phyloP scores from a whole-genome alignment of 2,113 vertebrate species.

The Rhizomys pruinosus region DNA sequence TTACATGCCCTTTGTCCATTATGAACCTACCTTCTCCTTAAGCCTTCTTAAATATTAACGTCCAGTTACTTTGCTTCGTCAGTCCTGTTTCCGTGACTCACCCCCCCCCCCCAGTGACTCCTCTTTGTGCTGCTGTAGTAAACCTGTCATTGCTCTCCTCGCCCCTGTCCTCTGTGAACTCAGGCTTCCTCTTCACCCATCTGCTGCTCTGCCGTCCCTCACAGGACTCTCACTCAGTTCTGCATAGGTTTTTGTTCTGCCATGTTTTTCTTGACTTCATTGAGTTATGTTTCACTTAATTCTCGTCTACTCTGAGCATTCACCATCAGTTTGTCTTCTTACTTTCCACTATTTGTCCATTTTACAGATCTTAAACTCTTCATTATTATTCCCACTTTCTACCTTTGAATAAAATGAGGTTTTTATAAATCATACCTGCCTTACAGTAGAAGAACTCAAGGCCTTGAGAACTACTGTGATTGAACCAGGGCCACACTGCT shows the following conservation, averaged over 20 bases:
- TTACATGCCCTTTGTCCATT: background rate
- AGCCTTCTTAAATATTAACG: background rate
- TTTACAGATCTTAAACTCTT: background rate
- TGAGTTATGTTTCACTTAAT: background rate
- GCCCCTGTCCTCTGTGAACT: background rate
- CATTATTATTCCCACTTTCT: background rate
- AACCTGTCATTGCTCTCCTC: background rate
- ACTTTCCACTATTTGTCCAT: background rate
- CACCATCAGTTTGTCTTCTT: background rate
- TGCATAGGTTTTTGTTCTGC: background rate
- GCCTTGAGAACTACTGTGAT: background rate
- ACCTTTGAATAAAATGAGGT: background rate
- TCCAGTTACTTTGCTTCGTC: background rate
- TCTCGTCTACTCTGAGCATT: background rate
- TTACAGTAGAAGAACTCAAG: background rate
- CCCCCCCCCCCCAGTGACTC: background rate
- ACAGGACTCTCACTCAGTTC: background rate
- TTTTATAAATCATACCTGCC: background rate
- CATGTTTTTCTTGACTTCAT: background rate
- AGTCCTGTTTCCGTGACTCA: fast-evolving
- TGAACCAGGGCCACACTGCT: background rate
- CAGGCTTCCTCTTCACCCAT: background rate
- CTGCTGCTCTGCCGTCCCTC: background rate
- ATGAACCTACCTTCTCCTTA: background rate
- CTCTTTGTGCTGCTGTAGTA: background rate